Percentiles rank a stretch among this genome's conserved stretches.
Evolutionary conservation across 23 tunicate genomes (phyloP).

Genomic region (Styela plicata): DNA sequence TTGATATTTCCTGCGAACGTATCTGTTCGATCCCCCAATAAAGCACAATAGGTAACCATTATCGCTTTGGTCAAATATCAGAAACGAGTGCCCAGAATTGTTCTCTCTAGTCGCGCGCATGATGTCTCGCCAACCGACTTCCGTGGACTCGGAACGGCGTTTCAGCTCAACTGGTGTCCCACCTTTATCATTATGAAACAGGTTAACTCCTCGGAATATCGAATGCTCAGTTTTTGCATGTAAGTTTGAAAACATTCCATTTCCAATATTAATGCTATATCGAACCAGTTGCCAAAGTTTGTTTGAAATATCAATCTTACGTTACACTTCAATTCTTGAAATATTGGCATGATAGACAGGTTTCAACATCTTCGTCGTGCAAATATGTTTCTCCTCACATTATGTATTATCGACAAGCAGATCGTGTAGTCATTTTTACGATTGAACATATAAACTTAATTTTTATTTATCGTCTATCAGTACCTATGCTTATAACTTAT

Average conservation of each 20-base stretch:
- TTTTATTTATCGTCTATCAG: no score
- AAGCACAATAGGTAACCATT: neutral
- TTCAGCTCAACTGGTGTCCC: slow-evolving; percentile 24
- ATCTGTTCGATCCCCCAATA: neutral
- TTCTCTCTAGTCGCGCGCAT: slow-evolving; percentile 7
- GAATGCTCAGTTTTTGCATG: slow-evolving; percentile 26
- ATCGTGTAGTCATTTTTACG: no score
- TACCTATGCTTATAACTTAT: no score
- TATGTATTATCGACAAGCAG: no score
- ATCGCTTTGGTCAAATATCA: slow-evolving; percentile 4
- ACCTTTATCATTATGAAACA: slow-evolving; percentile 13
- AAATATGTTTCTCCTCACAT: no score
- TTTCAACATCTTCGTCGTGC: no score
- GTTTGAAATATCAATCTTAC: no score
- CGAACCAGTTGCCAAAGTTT: no score
- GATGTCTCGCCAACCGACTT: slow-evolving; percentile 26
- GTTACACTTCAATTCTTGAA: no score
- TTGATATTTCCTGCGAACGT: neutral
- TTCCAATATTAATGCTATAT: no score
- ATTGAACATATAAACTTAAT: no score
- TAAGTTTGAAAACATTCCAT: neutral
- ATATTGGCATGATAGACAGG: no score
- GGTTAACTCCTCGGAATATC: slow-evolving; percentile 13
- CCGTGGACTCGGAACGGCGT: slow-evolving; percentile 22
- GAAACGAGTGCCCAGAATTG: slow-evolving; percentile 16